These are phyloP conservation scores for Pristionchus entomophagus DNA, from an alignment of 2,888 invertebrate species.

Conservation along the genomic window DNA sequence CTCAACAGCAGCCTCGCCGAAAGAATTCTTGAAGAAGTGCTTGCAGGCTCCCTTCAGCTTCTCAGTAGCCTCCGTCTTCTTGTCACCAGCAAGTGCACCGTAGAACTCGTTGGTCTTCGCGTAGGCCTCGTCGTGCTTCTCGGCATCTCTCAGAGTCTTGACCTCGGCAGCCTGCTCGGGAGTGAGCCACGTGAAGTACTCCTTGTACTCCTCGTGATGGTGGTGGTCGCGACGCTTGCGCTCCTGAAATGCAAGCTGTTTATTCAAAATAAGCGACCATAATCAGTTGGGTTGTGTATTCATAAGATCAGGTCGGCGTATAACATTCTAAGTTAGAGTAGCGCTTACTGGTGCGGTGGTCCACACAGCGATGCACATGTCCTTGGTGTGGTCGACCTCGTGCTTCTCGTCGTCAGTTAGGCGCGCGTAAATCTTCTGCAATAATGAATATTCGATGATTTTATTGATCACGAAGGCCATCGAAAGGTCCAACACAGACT, in stretches of 20 bases:
- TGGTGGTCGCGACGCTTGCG: slow-evolving; percentile 43
- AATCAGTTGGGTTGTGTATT: background rate
- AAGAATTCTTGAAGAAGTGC: slow-evolving; percentile 52
- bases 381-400: slow-evolving; percentile 60
- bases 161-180: slow-evolving; percentile 46
- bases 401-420: slow-evolving; percentile 58
- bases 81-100: slow-evolving; percentile 47
- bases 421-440: slow-evolving; percentile 48
- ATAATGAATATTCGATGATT: background rate
- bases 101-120: slow-evolving; percentile 52
- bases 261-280: background rate
- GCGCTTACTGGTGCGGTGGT: background rate
- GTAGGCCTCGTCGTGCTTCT: slow-evolving; percentile 42
- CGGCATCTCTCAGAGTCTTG: slow-evolving; percentile 37
- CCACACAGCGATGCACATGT: slow-evolving; percentile 57
- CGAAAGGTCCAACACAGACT: too few species aligned
- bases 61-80: slow-evolving; percentile 49
- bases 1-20: slow-evolving; percentile 61
- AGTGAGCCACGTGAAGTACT: slow-evolving; percentile 45
- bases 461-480: too few species aligned
- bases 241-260: background rate
- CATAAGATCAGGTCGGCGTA: background rate
- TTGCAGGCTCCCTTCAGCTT: slow-evolving; percentile 58
- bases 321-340: background rate
- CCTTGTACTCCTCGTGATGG: slow-evolving; percentile 37